Conservation (phyloP, 2,888 invertebrate species). For the Apamea anceps region DNA sequence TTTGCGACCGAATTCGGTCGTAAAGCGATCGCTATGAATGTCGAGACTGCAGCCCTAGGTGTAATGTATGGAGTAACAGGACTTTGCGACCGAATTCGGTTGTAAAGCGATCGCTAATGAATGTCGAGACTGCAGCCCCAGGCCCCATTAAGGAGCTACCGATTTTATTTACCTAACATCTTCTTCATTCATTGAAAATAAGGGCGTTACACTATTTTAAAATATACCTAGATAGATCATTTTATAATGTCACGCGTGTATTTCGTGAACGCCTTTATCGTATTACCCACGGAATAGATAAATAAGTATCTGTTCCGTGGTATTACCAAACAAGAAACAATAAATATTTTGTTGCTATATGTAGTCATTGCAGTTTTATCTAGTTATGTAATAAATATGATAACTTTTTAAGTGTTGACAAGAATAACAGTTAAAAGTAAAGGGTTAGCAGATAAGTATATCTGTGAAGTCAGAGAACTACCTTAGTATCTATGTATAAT, state of each 20-base stretch:
- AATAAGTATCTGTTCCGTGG: too few relatives aligned
- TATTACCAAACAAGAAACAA: constrained; percentile 39
- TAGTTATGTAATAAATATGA: constrained; percentile 33
- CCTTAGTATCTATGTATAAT: background rate
- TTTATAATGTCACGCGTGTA: constrained; percentile 21
- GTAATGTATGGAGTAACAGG: too few relatives aligned
- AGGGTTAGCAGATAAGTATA: background rate
- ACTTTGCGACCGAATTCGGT: too few relatives aligned
- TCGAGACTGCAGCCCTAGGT: too few relatives aligned
- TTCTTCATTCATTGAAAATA: background rate
- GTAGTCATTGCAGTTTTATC: constrained; percentile 37
- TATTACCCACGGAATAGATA: too few relatives aligned
- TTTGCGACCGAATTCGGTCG: too few relatives aligned
- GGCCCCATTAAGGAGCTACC: background rate
- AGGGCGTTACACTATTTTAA: background rate
- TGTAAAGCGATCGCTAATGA: too few relatives aligned
- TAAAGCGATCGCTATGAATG: too few relatives aligned
- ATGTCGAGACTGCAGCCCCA: too few relatives aligned
- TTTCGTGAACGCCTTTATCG: constrained; percentile 38
- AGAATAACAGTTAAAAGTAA: background rate
- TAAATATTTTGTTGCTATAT: constrained; percentile 11
- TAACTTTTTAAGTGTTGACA: constrained; percentile 9
- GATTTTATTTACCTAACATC: background rate
- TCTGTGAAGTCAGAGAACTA: background rate
- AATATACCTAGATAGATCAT: background rate